A percentile compares a stretch with the other conserved stretches of the same genome.
phyloP scores from a whole-genome alignment of 2,797 vertebrate genomes.

The Petrocephalus sullivani region DNA sequence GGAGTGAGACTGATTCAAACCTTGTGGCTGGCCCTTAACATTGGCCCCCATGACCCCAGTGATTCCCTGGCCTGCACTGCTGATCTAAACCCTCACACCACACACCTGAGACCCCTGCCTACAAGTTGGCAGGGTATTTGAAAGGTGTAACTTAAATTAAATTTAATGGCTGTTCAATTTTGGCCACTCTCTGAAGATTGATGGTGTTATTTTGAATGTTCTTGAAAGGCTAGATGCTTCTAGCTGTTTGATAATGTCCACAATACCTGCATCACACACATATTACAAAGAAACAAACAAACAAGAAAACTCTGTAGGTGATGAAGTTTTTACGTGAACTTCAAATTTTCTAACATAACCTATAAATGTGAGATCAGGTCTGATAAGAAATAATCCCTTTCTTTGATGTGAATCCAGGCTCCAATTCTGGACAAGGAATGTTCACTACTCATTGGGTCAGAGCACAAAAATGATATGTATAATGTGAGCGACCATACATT shows the following conservation, averaged over 20 bases:
- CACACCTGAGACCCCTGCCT: conserved; percentile 29
- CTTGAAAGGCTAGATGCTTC: neutral
- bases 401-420: neutral
- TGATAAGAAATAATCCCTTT: neutral
- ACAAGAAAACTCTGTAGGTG: neutral
- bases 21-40: conserved; percentile 32
- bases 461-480: neutral
- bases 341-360: neutral
- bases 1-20: conserved; percentile 11
- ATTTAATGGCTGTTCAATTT: conserved; percentile 28
- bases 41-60: neutral
- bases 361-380: neutral
- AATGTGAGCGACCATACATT: neutral
- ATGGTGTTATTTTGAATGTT: conserved; percentile 25
- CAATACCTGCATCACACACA: neutral
- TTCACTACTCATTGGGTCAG: neutral
- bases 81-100: conserved; percentile 16
- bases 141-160: conserved; percentile 38
- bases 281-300: neutral
- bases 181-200: conserved; percentile 23
- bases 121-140: neutral
- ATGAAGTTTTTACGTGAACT: neutral
- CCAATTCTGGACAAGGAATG: neutral
- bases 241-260: neutral
- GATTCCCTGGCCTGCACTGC: neutral